Evolutionary conservation across 2,888 invertebrate species (phyloP).

Genomic region (Pecten maximus): DNA sequence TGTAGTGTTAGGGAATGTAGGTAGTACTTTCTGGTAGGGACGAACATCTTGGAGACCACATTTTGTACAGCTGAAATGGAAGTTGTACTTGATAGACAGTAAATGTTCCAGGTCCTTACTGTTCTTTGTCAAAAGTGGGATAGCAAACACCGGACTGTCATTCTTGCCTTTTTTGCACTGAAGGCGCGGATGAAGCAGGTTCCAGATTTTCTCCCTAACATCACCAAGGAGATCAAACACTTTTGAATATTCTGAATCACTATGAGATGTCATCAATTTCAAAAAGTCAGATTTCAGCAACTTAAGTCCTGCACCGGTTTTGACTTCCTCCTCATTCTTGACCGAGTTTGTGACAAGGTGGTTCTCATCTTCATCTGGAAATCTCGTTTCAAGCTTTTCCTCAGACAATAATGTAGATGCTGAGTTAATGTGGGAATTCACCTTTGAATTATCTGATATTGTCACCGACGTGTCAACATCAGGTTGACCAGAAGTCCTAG

Average conservation of each 20-base stretch:
- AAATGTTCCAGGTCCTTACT: conserved; percentile 65
- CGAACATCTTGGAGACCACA: conserved; percentile 70
- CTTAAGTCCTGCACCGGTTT: conserved; percentile 56
- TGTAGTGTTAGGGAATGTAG: conserved; percentile 75
- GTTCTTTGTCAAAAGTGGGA: conserved; percentile 73
- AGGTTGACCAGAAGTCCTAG: background rate
- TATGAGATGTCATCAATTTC: conserved; percentile 18
- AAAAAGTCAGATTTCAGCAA: conserved; percentile 40
- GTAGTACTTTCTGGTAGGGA: conserved; percentile 68
- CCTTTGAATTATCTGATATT: background rate
- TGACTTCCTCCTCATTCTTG: conserved; percentile 38
- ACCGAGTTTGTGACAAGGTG: background rate
- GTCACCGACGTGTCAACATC: background rate
- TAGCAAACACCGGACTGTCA: conserved; percentile 80
- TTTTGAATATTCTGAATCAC: conserved; percentile 41
- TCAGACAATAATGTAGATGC: background rate
- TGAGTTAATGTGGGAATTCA: background rate
- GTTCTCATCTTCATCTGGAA: background rate
- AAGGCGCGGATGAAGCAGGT: conserved; percentile 71
- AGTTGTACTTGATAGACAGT: conserved; percentile 72
- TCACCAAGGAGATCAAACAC: conserved; percentile 68
- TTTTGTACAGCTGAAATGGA: conserved; percentile 62
- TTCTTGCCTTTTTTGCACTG: conserved; percentile 77
- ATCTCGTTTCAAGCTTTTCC: background rate
- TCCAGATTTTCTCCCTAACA: conserved; percentile 75